These are phyloP conservation scores for Simalia tracyae DNA, from an alignment of 2,797 vertebrate genomes.

Conservation along the genomic window DNA sequence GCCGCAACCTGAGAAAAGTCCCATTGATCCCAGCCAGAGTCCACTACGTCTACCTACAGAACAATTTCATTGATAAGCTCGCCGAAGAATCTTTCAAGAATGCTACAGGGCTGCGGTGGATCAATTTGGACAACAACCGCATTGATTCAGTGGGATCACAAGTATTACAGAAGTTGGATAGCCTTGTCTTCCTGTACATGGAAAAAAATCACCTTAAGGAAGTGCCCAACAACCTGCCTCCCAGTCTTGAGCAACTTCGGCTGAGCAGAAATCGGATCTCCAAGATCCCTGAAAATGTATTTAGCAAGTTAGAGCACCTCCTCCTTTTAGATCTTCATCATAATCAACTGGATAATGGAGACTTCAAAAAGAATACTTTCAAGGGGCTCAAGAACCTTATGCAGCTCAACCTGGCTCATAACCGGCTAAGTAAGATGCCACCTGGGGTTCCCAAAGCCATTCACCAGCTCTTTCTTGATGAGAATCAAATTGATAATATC, in stretches of 20 bases:
- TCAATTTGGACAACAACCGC: conserved; percentile 95
- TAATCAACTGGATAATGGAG: conserved; percentile 86
- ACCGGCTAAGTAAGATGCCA: conserved; percentile 91
- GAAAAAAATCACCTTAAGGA: conserved; percentile 90
- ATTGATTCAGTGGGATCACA: conserved; percentile 85
- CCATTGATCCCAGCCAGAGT: conserved; percentile 86
- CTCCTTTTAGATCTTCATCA: conserved; percentile 90
- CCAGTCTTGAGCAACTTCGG: conserved; percentile 88
- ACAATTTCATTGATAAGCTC: conserved; percentile 94
- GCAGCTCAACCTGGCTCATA: conserved; percentile 95
- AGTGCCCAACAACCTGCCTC: conserved; percentile 86
- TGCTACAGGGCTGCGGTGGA: conserved; percentile 86
- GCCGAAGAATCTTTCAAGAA: conserved; percentile 87
- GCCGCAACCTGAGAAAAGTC: conserved; percentile 89
- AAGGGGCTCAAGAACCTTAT: conserved; percentile 90
- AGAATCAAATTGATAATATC: conserved; percentile 90
- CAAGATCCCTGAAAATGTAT: conserved; percentile 85
- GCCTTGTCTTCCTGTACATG: conserved; percentile 87
- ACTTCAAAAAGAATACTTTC: conserved; percentile 87
- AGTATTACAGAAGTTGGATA: conserved; percentile 88
- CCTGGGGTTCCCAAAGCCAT: conserved; percentile 81
- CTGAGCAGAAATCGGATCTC: conserved; percentile 90
- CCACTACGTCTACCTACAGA: conserved; percentile 94
- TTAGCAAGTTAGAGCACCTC: conserved; percentile 88
- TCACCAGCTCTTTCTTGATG: conserved; percentile 93